Percentiles rank a stretch among this genome's conserved stretches.
Evolutionary conservation across 2,113 vertebrate genomes (phyloP).

Genomic region (Sclerurus mexicanus): DNA sequence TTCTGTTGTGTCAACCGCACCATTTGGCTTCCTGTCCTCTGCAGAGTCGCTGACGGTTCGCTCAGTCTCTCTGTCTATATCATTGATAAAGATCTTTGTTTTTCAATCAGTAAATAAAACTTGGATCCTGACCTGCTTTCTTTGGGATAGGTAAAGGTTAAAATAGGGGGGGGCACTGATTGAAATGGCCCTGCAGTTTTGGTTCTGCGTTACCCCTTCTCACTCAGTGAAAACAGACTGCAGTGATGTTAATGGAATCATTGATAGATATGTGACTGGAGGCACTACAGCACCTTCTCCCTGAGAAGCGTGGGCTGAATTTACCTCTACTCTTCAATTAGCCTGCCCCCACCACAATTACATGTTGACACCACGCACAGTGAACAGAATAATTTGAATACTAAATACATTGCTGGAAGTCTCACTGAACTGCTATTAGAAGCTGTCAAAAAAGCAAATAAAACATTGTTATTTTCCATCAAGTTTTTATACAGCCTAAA

Average conservation of each 20-base stretch:
- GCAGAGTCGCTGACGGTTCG: neutral
- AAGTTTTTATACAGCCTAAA: constrained; percentile 22
- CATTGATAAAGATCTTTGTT: neutral
- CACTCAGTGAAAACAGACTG: neutral
- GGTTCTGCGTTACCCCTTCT: neutral
- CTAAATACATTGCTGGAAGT: constrained; percentile 34
- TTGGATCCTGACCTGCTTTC: neutral
- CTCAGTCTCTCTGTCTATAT: neutral
- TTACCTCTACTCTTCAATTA: constrained; percentile 21
- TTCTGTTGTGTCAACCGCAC: neutral
- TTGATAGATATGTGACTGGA: neutral
- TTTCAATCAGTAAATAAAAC: neutral
- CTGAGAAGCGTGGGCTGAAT: neutral
- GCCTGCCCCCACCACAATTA: constrained; percentile 26
- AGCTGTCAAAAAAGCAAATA: constrained; percentile 43
- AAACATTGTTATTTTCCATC: neutral
- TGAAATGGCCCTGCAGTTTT: neutral
- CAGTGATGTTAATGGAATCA: neutral
- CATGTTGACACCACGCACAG: neutral
- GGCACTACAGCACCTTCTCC: neutral
- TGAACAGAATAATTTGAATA: constrained; percentile 17
- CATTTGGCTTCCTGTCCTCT: neutral
- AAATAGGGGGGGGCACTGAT: neutral
- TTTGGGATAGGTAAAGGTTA: neutral
- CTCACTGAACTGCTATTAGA: neutral